These are phyloP conservation scores for Periophthalmodon schlosseri DNA, from an alignment of 2,113 vertebrate genomes.

Conservation along the genomic window DNA sequence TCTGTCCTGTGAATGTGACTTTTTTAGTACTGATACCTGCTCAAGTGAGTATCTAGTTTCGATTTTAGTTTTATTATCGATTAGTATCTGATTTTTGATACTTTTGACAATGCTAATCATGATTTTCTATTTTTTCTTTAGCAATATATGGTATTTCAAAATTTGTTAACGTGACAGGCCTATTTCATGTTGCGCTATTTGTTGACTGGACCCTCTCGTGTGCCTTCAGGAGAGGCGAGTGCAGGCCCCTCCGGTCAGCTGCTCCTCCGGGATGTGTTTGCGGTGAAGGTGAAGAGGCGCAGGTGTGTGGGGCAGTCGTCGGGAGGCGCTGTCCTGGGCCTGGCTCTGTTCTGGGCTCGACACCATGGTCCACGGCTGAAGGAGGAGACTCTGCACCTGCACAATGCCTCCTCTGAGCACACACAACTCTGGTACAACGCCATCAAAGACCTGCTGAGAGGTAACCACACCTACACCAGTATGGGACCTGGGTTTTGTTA, in stretches of 20 bases:
- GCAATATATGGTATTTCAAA: too few species aligned
- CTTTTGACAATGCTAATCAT: too few species aligned
- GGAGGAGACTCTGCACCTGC: conserved; percentile 60
- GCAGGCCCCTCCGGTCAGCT: conserved; percentile 29
- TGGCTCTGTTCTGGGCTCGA: conserved; percentile 62
- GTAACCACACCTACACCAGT: conserved; percentile 30
- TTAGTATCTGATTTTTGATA: too few species aligned
- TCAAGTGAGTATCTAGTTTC: too few species aligned
- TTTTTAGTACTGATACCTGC: too few species aligned
- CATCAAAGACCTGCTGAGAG: conserved; percentile 60
- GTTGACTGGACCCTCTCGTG: neutral
- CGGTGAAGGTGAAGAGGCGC: conserved; percentile 68
- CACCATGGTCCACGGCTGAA: conserved; percentile 48
- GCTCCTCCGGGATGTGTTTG: conserved; percentile 58
- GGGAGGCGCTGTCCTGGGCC: conserved; percentile 61
- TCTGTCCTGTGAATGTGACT: too few species aligned
- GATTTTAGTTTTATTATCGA: too few species aligned
- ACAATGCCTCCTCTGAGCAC: conserved; percentile 66
- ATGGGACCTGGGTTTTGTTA: too few species aligned
- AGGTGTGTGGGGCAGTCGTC: conserved; percentile 51
- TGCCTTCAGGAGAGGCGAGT: conserved; percentile 20
- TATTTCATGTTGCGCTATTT: too few species aligned
- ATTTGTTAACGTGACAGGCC: too few species aligned
- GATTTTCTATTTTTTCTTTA: too few species aligned
- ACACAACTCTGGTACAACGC: conserved; percentile 62